phyloP scores from a whole-genome alignment of 2,797 vertebrate genomes.

The Forpus xanthops region DNA sequence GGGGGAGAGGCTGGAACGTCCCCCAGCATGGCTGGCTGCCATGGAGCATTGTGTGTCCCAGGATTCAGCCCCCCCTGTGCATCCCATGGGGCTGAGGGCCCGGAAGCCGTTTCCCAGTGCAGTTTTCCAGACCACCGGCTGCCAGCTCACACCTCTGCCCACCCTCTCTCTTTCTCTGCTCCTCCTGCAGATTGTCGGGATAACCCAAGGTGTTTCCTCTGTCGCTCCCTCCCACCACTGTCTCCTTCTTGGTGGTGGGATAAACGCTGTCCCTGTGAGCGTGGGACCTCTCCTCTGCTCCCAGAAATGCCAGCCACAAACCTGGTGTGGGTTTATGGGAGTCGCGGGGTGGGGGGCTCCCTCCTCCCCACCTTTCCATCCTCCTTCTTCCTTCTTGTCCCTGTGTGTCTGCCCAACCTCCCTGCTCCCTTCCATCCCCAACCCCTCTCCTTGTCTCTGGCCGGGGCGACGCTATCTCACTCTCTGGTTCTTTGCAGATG shows the following conservation, averaged over 20 bases:
- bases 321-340: neutral
- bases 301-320: neutral
- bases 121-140: neutral
- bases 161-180: neutral
- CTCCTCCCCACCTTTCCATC: neutral
- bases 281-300: neutral
- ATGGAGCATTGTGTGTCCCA: rapidly evolving
- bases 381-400: conserved; percentile 20
- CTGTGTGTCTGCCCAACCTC: conserved; percentile 27
- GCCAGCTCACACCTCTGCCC: neutral
- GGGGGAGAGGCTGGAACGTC: neutral
- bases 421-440: neutral
- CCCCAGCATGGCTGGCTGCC: rapidly evolving
- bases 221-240: neutral
- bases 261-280: neutral
- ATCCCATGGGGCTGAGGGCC: neutral
- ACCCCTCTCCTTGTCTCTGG: conserved; percentile 19
- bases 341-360: neutral
- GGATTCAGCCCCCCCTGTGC: rapidly evolving
- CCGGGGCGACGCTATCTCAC: conserved; percentile 75
- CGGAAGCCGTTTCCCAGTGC: neutral
- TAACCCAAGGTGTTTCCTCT: neutral
- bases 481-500: conserved; percentile 94
- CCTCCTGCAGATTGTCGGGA: neutral
- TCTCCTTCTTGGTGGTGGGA: neutral